phyloP scores from a whole-genome alignment of 2,888 invertebrate genomes.

The Ophraella communa region DNA sequence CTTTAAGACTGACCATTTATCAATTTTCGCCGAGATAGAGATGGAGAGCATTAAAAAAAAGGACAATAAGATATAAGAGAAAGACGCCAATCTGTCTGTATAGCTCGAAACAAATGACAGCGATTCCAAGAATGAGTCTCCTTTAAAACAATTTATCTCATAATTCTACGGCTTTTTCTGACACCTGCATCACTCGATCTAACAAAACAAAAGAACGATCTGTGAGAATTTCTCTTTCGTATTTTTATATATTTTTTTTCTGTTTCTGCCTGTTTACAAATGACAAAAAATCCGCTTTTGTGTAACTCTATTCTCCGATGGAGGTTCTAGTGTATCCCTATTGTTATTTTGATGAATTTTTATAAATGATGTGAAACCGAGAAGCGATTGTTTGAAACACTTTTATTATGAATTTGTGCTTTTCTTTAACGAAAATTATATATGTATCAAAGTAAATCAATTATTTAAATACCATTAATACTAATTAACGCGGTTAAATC shows the following conservation, averaged over 20 bases:
- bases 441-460: neutral
- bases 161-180: constrained; percentile 38
- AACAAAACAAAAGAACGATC: constrained; percentile 32
- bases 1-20: constrained; percentile 13
- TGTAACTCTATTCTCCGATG: neutral
- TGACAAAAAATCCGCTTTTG: constrained; percentile 23
- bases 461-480: neutral
- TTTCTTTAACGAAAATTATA: too few relatives aligned
- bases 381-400: neutral
- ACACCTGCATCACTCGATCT: constrained; percentile 42
- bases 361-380: constrained; percentile 19
- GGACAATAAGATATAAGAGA: constrained; percentile 4
- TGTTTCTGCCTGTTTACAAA: constrained; percentile 28
- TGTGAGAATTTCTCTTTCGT: constrained; percentile 25
- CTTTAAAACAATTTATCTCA: constrained; percentile 48
- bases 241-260: constrained; percentile 1
- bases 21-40: constrained; percentile 9
- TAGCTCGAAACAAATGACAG: constrained; percentile 40
- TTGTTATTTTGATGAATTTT: constrained; percentile 18
- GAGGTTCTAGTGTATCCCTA: neutral
- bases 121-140: constrained; percentile 41
- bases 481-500: neutral
- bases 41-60: constrained; percentile 5
- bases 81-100: constrained; percentile 39
- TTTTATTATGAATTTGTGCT: neutral